Conservation (phyloP, 2,113 vertebrate species). For the Pseudorhombus dupliciocellatus region DNA sequence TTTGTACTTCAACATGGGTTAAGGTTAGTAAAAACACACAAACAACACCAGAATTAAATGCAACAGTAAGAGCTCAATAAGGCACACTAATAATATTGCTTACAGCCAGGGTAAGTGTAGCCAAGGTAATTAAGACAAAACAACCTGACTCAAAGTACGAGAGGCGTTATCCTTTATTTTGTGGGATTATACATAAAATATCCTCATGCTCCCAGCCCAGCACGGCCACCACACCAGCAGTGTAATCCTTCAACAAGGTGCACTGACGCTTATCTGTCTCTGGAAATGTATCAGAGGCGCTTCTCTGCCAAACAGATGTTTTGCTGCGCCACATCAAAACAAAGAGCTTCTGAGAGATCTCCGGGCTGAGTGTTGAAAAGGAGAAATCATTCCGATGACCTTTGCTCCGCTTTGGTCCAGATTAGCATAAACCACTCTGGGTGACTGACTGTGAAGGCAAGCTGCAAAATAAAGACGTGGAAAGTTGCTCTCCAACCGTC, state of each 20-base stretch:
- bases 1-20: too few species aligned
- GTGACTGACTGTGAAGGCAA: constrained; percentile 7
- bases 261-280: constrained; percentile 1
- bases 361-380: constrained; percentile 18
- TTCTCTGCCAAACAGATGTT: constrained; percentile 47
- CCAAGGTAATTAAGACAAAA: background rate
- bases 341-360: constrained; percentile 23
- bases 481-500: background rate
- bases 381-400: constrained; percentile 29
- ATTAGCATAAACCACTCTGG: constrained; percentile 48
- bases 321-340: constrained; percentile 36
- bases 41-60: too few species aligned
- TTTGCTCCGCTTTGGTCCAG: constrained; percentile 33
- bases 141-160: background rate
- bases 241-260: constrained; percentile 24
- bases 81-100: too few species aligned
- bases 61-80: too few species aligned
- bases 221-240: background rate
- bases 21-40: too few species aligned
- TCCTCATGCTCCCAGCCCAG: background rate
- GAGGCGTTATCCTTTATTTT: background rate
- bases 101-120: too few species aligned
- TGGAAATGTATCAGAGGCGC: constrained; percentile 18
- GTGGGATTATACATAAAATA: background rate
- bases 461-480: constrained; percentile 1